These are phyloP conservation scores for Apodemus agrarius DNA, from an alignment of 2,797 vertebrate species.

Conservation along the genomic window DNA sequence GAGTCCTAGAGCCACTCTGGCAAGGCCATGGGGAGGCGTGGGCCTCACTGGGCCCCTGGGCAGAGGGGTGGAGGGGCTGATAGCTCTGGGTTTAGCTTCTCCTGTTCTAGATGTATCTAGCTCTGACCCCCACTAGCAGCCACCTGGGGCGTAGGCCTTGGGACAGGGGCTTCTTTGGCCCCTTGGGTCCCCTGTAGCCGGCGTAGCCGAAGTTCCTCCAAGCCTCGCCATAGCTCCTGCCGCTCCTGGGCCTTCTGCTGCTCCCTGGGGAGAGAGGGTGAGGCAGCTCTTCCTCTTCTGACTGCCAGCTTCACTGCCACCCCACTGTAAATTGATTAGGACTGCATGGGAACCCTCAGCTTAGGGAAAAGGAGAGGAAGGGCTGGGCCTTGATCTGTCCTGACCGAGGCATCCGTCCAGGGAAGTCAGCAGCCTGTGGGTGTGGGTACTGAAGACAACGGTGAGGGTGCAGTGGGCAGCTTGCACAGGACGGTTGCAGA, in stretches of 20 bases:
- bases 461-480: not conserved
- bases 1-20: conserved; percentile 49
- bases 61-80: conserved; percentile 73
- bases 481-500: not conserved
- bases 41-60: conserved; percentile 70
- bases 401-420: not conserved
- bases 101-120: conserved; percentile 76
- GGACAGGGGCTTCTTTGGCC: conserved; percentile 90
- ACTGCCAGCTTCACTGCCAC: not conserved
- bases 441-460: too few relatives aligned
- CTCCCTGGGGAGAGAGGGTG: conserved; percentile 87
- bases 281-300: conserved; percentile 21
- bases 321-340: not conserved
- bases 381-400: not conserved
- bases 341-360: not conserved
- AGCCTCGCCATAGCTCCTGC: conserved; percentile 92
- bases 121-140: conserved; percentile 83
- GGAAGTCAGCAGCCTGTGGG: not conserved
- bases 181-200: conserved; percentile 89
- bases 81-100: conserved; percentile 57
- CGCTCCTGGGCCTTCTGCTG: conserved; percentile 93
- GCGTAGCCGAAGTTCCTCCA: conserved; percentile 93
- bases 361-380: not conserved
- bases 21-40: conserved; percentile 49
- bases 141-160: conserved; percentile 90